Conservation (phyloP, 2,797 vertebrate genomes). For the Sebastiscus tertius region DNA sequence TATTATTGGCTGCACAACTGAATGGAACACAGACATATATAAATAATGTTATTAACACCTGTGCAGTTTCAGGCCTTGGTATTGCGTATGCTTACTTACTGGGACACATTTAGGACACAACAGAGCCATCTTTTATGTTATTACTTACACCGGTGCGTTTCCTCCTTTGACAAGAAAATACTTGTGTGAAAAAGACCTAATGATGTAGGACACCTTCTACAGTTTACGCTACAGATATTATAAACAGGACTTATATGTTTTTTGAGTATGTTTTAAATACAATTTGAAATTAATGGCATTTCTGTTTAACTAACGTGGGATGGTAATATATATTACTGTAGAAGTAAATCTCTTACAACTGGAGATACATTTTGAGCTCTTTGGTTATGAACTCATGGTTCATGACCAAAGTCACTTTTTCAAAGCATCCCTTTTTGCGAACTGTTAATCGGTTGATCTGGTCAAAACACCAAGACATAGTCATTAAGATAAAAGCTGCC, state of each 20-base stretch:
- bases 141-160: background rate
- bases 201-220: background rate
- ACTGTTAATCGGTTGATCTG: background rate
- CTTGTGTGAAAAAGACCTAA: background rate
- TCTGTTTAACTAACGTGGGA: background rate
- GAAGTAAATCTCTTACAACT: background rate
- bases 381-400: background rate
- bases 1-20: background rate
- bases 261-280: background rate
- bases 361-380: background rate
- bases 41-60: background rate
- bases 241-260: background rate
- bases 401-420: background rate
- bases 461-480: background rate
- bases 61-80: background rate
- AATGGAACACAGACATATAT: background rate
- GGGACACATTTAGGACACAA: background rate
- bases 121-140: background rate
- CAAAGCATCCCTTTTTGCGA: background rate
- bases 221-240: background rate
- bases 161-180: background rate
- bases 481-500: background rate
- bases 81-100: background rate
- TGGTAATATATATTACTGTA: background rate
- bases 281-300: background rate